These are phyloP conservation scores for Gymnorhina tibicen DNA, from an alignment of 2,113 vertebrate genomes.

Conservation along the genomic window DNA sequence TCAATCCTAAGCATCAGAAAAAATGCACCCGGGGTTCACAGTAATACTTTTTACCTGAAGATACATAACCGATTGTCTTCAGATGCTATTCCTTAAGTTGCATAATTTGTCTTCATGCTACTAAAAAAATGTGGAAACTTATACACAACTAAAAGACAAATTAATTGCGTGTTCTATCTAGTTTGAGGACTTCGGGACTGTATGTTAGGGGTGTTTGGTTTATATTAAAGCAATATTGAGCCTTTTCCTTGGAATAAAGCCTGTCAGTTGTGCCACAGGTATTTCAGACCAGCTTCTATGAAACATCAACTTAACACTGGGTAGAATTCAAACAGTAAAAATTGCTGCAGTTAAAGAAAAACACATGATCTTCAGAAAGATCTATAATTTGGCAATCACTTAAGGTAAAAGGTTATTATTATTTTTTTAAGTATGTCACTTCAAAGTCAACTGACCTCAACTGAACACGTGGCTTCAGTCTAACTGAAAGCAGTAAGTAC, in stretches of 20 bases:
- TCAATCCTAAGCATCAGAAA: neutral
- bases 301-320: neutral
- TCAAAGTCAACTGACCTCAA: neutral
- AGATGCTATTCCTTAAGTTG: neutral
- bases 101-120: neutral
- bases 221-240: neutral
- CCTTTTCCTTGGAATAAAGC: neutral
- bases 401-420: neutral
- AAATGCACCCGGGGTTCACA: neutral
- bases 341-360: neutral
- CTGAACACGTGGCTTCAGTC: neutral
- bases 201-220: neutral
- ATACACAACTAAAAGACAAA: neutral
- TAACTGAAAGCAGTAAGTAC: neutral
- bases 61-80: neutral
- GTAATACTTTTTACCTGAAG: neutral
- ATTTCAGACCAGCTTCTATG: neutral
- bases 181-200: neutral
- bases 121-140: neutral
- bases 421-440: neutral
- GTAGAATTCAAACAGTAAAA: neutral
- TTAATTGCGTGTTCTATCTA: neutral
- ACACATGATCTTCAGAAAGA: neutral
- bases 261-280: neutral
- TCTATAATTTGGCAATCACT: neutral